Base-by-base conservation (phyloP, 2,113 vertebrate genomes). In the Ivindomyrus marchei region DNA sequence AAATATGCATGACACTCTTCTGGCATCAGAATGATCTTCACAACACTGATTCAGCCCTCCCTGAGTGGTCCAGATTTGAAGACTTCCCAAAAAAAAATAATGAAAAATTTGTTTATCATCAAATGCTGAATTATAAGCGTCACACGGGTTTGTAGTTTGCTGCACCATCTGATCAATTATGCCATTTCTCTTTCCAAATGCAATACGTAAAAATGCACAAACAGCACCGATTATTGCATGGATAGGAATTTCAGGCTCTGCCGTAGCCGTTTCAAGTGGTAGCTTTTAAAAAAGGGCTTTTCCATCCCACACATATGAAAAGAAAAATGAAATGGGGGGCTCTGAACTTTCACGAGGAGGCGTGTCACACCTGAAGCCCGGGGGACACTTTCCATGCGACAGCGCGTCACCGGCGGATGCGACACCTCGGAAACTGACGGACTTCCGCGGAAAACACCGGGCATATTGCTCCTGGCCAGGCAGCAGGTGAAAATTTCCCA, bases 391-490 rank as follows among this genome's bases (percentile, higher is more conserved):
- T 88, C 90, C 91, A 90, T 88, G 90, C 91, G 90, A 91, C 88
- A 90, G 91, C 90, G 93, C 88, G 92, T 92, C 91, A 90, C 89
- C 91, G 88, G 91, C 85, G 90, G 92, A 94, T 91, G 90, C 92
- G 91, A 94, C 93, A 94, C 93, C 93, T 93, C 52, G 87, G 90
- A 90, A 93, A 88, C 93, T 92, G 93, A 92, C 90, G 92, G 90
- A 88, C 89, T 92, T 93, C 92, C 91, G 92, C 91, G 91, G 62
- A 90, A 93, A 93, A 94, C 92, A 93, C 90, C 90, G 92, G 91
- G 92, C 88, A 90, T 90, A 92, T 92, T 92, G 91, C 92, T 93
- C 92, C 89, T 90, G 92, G 89, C 91, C 88, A 89, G 9, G 91
- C 88, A 83, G 92, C 91, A 89, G 89, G 92, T 92, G 91, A 92